phyloP scores from a whole-genome alignment of 2,113 vertebrate species.

The Rhinogobius similis region DNA sequence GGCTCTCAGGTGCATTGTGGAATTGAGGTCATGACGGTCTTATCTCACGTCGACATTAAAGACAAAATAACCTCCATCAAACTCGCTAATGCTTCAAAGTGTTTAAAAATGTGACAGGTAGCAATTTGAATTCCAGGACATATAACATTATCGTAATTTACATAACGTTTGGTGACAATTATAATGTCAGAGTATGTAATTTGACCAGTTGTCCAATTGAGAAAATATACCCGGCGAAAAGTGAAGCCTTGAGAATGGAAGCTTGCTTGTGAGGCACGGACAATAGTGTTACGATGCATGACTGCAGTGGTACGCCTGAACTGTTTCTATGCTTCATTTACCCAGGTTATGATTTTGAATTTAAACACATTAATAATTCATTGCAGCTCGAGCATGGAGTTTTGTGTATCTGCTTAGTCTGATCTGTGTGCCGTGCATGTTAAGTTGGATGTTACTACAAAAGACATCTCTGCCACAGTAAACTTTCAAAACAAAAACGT shows the following conservation, averaged over 20 bases:
- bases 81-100: not conserved
- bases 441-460: not conserved
- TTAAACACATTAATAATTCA: conserved; percentile 9
- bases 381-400: not conserved
- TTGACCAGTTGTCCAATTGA: not conserved
- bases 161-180: not conserved
- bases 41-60: not conserved
- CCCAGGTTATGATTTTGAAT: conserved; percentile 10
- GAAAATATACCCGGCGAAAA: not conserved
- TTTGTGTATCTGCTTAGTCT: conserved; percentile 1
- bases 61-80: not conserved
- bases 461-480: not conserved
- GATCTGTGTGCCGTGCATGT: conserved; percentile 3
- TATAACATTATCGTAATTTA: not conserved
- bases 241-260: not conserved
- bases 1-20: conserved; percentile 8
- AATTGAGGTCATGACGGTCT: not conserved
- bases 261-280: not conserved
- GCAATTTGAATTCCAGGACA: not conserved
- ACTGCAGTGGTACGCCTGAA: not conserved
- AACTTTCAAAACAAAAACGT: conserved; percentile 1
- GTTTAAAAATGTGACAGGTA: not conserved
- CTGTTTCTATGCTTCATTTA: not conserved
- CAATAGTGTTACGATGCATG: not conserved
- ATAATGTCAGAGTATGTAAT: not conserved